These are phyloP conservation scores for Clupea harengus DNA, from an alignment of 2,113 vertebrate genomes.

Conservation along the genomic window DNA sequence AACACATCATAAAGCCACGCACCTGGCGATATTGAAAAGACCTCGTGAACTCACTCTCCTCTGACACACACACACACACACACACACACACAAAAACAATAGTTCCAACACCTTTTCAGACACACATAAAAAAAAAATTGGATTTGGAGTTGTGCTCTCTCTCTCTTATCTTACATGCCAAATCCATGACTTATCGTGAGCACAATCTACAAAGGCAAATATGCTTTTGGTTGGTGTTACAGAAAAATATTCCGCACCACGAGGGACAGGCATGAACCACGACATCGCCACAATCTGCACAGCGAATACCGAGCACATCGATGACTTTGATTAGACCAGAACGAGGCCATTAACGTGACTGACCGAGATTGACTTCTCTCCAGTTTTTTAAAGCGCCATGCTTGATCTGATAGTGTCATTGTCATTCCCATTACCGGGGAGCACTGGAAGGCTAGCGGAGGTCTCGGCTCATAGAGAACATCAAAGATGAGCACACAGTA, in stretches of 20 bases:
- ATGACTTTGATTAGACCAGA: neutral
- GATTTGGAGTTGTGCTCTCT: conserved; percentile 57
- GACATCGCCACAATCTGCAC: conserved; percentile 39
- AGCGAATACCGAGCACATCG: neutral
- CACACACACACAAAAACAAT: conserved; percentile 62
- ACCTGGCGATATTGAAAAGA: conserved; percentile 73
- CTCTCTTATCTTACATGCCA: conserved; percentile 59
- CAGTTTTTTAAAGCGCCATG: conserved; percentile 22
- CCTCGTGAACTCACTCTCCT: conserved; percentile 67
- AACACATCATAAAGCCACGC: conserved; percentile 74
- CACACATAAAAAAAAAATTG: conserved; percentile 59
- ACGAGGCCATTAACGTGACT: conserved; percentile 36
- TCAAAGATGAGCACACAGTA: conserved; percentile 63
- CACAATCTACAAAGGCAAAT: conserved; percentile 58
- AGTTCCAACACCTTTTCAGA: conserved; percentile 67
- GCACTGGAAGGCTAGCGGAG: conserved; percentile 59
- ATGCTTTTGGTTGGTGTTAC: conserved; percentile 28
- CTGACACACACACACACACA: conserved; percentile 61
- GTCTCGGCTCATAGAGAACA: conserved; percentile 57
- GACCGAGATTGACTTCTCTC: conserved; percentile 60
- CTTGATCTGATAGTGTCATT: conserved; percentile 47
- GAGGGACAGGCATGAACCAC: conserved; percentile 44
- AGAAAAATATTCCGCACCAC: conserved; percentile 49
- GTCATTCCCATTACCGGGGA: conserved; percentile 59
- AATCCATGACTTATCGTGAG: conserved; percentile 63